A percentile compares a stretch with the other conserved stretches of the same genome.
Evolutionary conservation across 2,888 invertebrate species (phyloP).

Genomic region (Monochamus alternatus): DNA sequence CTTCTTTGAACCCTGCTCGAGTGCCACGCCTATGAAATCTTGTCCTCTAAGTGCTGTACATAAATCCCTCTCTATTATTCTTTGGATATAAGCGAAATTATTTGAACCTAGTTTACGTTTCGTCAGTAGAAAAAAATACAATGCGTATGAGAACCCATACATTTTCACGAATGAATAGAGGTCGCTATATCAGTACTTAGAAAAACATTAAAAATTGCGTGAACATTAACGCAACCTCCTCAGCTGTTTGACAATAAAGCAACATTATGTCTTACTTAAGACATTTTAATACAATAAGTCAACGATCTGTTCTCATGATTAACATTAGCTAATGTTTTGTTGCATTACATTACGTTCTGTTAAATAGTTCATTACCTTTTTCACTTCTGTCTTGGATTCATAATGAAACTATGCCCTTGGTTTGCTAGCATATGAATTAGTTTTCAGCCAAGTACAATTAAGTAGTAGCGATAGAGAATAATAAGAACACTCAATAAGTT

Average conservation of each 20-base stretch:
- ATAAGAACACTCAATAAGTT: no score
- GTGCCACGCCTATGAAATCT: no score
- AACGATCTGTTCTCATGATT: slow-evolving; percentile 37
- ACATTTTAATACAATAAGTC: slow-evolving; percentile 37
- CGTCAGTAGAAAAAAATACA: background rate
- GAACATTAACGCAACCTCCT: slow-evolving; percentile 2
- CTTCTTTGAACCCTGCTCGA: no score
- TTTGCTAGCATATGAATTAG: background rate
- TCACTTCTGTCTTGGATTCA: slow-evolving; percentile 11
- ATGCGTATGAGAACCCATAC: no score
- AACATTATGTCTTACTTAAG: slow-evolving; percentile 18
- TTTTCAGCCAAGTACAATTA: no score
- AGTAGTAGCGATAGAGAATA: no score
- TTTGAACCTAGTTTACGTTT: no score
- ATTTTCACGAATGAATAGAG: background rate
- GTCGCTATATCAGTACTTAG: background rate
- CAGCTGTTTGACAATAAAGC: slow-evolving; percentile 14
- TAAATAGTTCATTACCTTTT: slow-evolving; percentile 30
- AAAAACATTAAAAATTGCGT: slow-evolving; percentile 6
- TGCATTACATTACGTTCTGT: slow-evolving; percentile 20
- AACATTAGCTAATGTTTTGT: slow-evolving; percentile 33
- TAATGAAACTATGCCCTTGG: background rate
- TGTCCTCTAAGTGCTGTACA: no score
- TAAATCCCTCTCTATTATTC: no score
- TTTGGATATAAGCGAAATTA: no score